These are phyloP conservation scores for Caenorhabditis wallacei DNA, from an alignment of 2,888 invertebrate species.

Conservation along the genomic window DNA sequence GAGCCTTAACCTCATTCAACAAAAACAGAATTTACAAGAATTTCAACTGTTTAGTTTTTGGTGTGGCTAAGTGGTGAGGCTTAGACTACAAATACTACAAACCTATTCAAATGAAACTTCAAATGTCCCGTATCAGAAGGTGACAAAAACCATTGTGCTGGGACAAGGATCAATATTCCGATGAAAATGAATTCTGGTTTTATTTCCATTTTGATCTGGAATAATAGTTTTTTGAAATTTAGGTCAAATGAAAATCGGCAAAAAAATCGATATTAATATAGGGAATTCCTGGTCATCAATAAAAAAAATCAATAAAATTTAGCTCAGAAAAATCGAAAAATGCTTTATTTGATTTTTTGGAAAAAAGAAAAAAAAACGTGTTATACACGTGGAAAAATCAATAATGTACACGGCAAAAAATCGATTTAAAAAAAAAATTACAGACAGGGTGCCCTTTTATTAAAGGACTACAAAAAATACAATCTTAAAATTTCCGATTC, in stretches of 20 bases:
- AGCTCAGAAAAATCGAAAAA: not conserved
- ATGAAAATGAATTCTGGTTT: conserved; percentile 68
- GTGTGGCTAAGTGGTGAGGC: too few species aligned
- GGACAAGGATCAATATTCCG: conserved; percentile 72
- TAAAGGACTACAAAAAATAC: conserved; percentile 91
- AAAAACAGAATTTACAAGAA: too few species aligned
- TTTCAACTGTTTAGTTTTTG: too few species aligned
- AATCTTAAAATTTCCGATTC: conserved; percentile 92
- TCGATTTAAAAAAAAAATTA: not conserved
- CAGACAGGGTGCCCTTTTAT: not conserved
- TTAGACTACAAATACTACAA: not conserved
- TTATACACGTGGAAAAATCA: conserved; percentile 1
- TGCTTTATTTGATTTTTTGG: not conserved
- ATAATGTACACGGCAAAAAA: not conserved
- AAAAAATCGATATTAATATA: conserved; percentile 12
- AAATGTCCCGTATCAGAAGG: conserved; percentile 73
- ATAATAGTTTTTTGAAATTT: not conserved
- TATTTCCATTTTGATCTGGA: conserved; percentile 65
- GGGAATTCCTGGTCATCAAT: not conserved
- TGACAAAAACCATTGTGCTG: conserved; percentile 75
- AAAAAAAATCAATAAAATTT: conserved; percentile 8
- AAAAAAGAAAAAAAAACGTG: not conserved
- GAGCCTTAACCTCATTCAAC: too few species aligned
- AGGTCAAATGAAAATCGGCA: not conserved
- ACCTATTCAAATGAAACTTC: conserved; percentile 69